These are phyloP conservation scores for Malacoctenus gilli DNA, from an alignment of 2,797 vertebrate genomes.

Conservation along the genomic window DNA sequence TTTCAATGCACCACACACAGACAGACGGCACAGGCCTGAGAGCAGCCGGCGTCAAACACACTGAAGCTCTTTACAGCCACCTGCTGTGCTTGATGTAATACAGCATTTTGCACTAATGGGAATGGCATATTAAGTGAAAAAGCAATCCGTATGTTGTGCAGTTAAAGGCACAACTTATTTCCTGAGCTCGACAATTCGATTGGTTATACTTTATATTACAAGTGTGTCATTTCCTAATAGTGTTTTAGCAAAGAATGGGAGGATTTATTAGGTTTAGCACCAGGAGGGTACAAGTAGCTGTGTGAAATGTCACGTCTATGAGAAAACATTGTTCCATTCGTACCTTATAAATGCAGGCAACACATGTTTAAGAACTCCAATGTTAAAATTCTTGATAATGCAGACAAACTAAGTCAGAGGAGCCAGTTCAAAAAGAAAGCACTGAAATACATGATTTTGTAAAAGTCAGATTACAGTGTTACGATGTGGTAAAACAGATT, in stretches of 20 bases:
- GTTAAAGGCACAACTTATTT: neutral
- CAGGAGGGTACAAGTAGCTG: no score
- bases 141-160: neutral
- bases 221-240: constrained; percentile 5
- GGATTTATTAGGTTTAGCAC: no score
- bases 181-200: neutral
- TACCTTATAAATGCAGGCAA: no score
- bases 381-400: no score
- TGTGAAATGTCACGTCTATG: no score
- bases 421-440: no score
- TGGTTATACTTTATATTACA: neutral
- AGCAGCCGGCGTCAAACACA: constrained; percentile 25
- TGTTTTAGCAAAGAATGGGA: neutral
- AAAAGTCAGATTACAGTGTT: no score
- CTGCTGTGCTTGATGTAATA: constrained; percentile 73
- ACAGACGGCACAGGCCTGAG: constrained; percentile 34
- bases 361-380: no score
- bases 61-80: constrained; percentile 78
- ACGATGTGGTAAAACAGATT: no score
- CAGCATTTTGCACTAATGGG: constrained; percentile 37
- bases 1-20: constrained; percentile 48
- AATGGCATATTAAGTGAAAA: neutral
- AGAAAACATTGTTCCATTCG: no score
- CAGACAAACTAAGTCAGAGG: no score
- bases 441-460: no score